Evolutionary conservation across 2,797 vertebrate genomes (phyloP).

Genomic region (Lagodon rhomboides): DNA sequence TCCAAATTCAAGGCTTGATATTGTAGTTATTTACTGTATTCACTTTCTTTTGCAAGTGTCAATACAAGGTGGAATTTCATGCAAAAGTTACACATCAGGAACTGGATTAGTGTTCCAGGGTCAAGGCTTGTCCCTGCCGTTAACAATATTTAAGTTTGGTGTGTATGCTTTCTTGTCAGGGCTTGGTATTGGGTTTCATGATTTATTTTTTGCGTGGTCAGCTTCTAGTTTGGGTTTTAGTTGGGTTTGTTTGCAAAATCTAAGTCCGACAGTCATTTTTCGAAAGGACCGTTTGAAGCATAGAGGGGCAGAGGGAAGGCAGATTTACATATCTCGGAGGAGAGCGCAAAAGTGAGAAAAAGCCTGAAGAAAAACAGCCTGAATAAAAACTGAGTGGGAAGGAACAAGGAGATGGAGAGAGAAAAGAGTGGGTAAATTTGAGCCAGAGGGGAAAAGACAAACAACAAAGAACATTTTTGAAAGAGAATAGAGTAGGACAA

Average conservation of each 20-base stretch:
- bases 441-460: constrained; percentile 42
- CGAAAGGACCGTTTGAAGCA: constrained; percentile 32
- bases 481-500: constrained; percentile 29
- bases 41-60: not conserved
- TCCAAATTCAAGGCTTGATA: not conserved
- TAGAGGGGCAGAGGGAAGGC: constrained; percentile 7
- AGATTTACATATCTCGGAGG: constrained; percentile 51
- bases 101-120: not conserved
- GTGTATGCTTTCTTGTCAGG: not conserved
- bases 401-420: constrained; percentile 26
- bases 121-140: not conserved
- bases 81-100: not conserved
- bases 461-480: constrained; percentile 32
- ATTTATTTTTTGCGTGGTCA: not conserved
- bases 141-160: not conserved
- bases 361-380: constrained; percentile 9
- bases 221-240: not conserved
- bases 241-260: constrained; percentile 11
- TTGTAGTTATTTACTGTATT: not conserved
- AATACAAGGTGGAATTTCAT: not conserved
- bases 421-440: constrained; percentile 24
- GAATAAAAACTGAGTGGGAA: constrained; percentile 45
- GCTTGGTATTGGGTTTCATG: not conserved
- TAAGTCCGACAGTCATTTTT: constrained; percentile 11
- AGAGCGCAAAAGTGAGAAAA: constrained; percentile 35